Percentiles rank a stretch among this genome's conserved stretches.
These are phyloP conservation scores for Pristionchus exspectatus DNA, from an alignment of 2,888 invertebrate genomes.

Conservation along the genomic window DNA sequence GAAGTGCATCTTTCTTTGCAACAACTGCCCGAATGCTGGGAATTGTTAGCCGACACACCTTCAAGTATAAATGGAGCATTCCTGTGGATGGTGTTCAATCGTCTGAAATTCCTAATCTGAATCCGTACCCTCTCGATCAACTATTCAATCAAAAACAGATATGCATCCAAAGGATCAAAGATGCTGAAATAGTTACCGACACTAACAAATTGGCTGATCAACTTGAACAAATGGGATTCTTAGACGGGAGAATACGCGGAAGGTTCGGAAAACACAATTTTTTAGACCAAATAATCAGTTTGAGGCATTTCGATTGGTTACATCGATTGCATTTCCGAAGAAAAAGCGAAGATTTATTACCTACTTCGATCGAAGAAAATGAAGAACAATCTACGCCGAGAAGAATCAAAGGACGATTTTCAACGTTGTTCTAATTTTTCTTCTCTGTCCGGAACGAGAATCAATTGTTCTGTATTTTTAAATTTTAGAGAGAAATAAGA, in stretches of 20 bases:
- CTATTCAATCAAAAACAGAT: slow-evolving; percentile 22
- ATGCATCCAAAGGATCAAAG: neutral
- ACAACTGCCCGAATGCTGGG: neutral
- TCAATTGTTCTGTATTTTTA: no score
- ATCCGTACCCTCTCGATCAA: slow-evolving; percentile 33
- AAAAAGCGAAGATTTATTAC: neutral
- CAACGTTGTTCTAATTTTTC: neutral
- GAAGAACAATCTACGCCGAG: neutral
- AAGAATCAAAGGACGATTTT: slow-evolving; percentile 21
- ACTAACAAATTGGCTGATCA: neutral
- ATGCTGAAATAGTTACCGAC: neutral
- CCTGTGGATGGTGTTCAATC: neutral
- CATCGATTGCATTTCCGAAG: neutral
- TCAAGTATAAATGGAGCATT: slow-evolving; percentile 47
- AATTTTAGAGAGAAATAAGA: no score
- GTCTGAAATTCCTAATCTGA: neutral
- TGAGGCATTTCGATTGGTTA: slow-evolving; percentile 4
- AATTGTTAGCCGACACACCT: neutral
- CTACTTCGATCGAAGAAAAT: neutral
- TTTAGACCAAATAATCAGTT: neutral
- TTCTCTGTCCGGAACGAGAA: neutral
- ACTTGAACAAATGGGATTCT: neutral
- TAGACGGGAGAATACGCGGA: slow-evolving; percentile 29
- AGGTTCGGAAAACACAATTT: neutral
- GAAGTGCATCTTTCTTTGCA: slow-evolving; percentile 2